phyloP scores from a whole-genome alignment of 2,113 vertebrate species.

The Semicossyphus pulcher region DNA sequence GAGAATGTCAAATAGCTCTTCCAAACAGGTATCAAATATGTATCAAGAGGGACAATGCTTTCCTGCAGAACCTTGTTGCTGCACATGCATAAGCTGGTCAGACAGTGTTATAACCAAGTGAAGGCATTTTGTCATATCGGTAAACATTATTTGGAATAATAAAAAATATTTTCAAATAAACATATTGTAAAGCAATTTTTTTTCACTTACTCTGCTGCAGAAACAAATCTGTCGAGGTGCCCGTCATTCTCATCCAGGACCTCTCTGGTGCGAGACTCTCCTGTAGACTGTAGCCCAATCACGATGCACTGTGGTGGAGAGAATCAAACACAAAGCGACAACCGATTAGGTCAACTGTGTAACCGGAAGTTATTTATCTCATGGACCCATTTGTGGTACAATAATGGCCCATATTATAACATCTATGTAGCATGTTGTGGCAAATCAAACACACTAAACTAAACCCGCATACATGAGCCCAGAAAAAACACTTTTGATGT shows the following conservation, averaged over 20 bases:
- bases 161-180: too few relatives aligned
- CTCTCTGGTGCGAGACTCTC: conserved; percentile 95
- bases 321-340: background rate
- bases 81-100: background rate
- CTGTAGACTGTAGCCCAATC: conserved; percentile 96
- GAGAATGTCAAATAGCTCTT: background rate
- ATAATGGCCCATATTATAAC: background rate
- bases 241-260: conserved; percentile 96
- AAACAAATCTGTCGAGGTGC: conserved; percentile 93
- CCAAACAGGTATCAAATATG: background rate
- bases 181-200: background rate
- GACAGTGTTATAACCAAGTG: background rate
- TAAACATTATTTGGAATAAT: background rate
- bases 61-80: background rate
- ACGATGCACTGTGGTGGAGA: conserved; percentile 88
- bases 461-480: too few relatives aligned
- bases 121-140: background rate
- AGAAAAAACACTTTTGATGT: too few relatives aligned
- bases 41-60: too few relatives aligned
- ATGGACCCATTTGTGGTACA: too few relatives aligned
- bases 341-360: background rate
- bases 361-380: too few relatives aligned
- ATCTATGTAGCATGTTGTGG: too few relatives aligned
- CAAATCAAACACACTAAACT: too few relatives aligned
- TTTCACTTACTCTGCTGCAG: conserved; percentile 92